A percentile compares a stretch with the other conserved stretches of the same genome.
These are phyloP conservation scores for Phycodurus eques DNA, from an alignment of 2,113 vertebrate species.

Conservation along the genomic window DNA sequence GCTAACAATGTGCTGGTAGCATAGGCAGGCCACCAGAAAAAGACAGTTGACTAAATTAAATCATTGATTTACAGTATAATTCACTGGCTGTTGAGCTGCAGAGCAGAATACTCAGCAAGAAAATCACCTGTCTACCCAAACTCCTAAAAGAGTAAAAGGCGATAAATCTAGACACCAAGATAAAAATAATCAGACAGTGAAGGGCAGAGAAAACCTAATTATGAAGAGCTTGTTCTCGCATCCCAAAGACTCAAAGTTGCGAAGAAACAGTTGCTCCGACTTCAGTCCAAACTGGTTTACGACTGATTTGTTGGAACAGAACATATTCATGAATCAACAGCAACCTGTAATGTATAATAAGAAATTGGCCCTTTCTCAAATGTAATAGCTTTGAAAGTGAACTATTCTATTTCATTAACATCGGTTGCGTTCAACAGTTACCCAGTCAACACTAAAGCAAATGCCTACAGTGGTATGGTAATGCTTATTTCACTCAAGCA, in stretches of 20 bases:
- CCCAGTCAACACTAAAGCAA: neutral
- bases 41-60: neutral
- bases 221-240: neutral
- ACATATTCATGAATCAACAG: no score
- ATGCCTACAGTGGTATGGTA: neutral
- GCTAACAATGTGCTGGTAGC: neutral
- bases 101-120: neutral
- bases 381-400: neutral
- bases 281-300: neutral
- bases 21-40: neutral
- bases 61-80: neutral
- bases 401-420: neutral
- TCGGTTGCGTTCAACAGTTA: neutral
- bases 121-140: neutral
- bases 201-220: neutral
- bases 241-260: neutral
- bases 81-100: constrained; percentile 6
- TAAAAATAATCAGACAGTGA: neutral
- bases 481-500: constrained; percentile 2
- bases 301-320: no score
- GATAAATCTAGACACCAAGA: neutral
- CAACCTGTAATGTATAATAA: no score
- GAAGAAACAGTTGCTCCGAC: neutral
- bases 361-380: neutral
- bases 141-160: neutral